Percentiles rank a stretch among this genome's conserved stretches.
phyloP scores from a whole-genome alignment of 2,888 invertebrate genomes.

The Drosophila antonietae region DNA sequence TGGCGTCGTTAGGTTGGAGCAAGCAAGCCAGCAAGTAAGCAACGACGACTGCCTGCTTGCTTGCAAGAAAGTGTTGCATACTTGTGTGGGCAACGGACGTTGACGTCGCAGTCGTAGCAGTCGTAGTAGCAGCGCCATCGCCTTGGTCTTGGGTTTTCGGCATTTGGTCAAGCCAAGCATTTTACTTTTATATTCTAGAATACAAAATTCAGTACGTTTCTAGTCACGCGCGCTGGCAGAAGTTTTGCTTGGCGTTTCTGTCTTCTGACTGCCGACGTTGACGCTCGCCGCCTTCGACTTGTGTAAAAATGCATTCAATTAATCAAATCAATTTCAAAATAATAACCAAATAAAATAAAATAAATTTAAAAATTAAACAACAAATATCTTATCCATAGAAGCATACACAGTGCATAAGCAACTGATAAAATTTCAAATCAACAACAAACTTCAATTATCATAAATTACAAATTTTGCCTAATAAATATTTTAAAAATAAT shows the following conservation, averaged over 20 bases:
- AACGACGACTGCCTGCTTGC: slow-evolving; percentile 51
- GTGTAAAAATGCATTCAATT: slow-evolving; percentile 69
- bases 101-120: slow-evolving; percentile 64
- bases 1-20: slow-evolving; percentile 57
- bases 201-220: slow-evolving; percentile 81
- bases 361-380: slow-evolving; percentile 21
- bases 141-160: slow-evolving; percentile 70
- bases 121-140: slow-evolving; percentile 63
- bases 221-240: slow-evolving; percentile 82
- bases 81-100: slow-evolving; percentile 72
- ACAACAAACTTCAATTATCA: slow-evolving; percentile 23
- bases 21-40: slow-evolving; percentile 62
- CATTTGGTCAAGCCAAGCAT: slow-evolving; percentile 66
- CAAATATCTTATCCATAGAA: slow-evolving; percentile 30
- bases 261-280: slow-evolving; percentile 67
- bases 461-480: slow-evolving; percentile 19
- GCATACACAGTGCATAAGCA: slow-evolving; percentile 54
- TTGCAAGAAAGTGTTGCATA: slow-evolving; percentile 80
- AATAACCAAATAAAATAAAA: slow-evolving; percentile 23
- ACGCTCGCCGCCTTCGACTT: slow-evolving; percentile 71
- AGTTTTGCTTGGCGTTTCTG: slow-evolving; percentile 79
- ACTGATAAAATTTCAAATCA: slow-evolving; percentile 36
- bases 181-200: slow-evolving; percentile 72
- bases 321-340: slow-evolving; percentile 50
- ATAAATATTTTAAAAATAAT: slow-evolving; percentile 13